Conservation (phyloP, 2,888 invertebrate genomes). For the Rhorus exstirpatorius region DNA sequence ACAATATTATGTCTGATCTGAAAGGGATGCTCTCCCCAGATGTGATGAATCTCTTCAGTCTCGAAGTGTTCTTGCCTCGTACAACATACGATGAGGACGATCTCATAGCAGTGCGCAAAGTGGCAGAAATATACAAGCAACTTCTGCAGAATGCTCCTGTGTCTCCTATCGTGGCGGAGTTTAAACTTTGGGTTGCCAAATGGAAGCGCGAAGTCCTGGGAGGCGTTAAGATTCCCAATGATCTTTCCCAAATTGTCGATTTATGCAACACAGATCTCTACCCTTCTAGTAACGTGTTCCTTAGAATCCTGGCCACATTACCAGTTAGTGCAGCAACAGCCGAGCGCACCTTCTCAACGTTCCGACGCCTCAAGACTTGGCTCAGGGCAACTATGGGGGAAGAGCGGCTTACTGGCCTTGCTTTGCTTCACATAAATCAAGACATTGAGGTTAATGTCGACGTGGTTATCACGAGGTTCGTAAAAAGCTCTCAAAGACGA, state of each 20-base stretch:
- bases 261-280: conserved; percentile 65
- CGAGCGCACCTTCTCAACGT: no score
- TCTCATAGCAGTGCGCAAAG: no score
- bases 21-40: conserved; percentile 72
- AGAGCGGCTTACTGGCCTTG: no score
- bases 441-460: no score
- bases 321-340: neutral
- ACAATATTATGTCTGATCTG: conserved; percentile 73
- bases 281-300: conserved; percentile 54
- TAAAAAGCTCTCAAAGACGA: no score
- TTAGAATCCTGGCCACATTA: conserved; percentile 64
- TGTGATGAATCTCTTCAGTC: conserved; percentile 72
- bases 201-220: conserved; percentile 28
- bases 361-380: no score
- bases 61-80: conserved; percentile 72
- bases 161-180: conserved; percentile 11
- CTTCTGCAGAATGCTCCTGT: no score
- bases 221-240: conserved; percentile 57
- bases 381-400: no score
- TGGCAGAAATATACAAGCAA: no score
- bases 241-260: conserved; percentile 72
- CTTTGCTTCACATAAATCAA: no score
- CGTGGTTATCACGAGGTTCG: no score
- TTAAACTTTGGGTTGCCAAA: conserved; percentile 50
- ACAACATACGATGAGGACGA: no score